phyloP scores from a whole-genome alignment of 2,888 invertebrate species.

The Clanis bilineata region DNA sequence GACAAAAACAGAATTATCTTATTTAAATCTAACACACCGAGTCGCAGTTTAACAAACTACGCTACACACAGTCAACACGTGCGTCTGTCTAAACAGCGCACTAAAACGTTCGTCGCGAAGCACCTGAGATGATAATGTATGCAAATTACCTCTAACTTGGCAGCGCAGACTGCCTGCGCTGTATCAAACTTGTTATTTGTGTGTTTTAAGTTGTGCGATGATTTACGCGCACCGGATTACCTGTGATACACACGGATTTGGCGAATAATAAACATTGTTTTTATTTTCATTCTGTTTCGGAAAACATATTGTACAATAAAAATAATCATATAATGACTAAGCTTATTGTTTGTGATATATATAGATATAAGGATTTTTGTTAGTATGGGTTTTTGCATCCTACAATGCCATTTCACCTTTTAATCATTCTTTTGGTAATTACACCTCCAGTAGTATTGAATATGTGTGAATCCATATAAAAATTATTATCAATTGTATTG shows the following conservation, averaged over 20 bases:
- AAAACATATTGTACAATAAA: too few relatives aligned
- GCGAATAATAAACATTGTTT: slow-evolving; percentile 10
- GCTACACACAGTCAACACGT: slow-evolving; percentile 5
- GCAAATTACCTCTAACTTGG: slow-evolving; percentile 75
- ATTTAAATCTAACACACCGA: neutral
- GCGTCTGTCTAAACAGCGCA: slow-evolving; percentile 13
- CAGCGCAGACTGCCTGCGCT: slow-evolving; percentile 57
- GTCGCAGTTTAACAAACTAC: neutral
- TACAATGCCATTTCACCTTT: too few relatives aligned
- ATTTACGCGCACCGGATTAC: slow-evolving; percentile 62
- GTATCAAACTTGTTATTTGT: slow-evolving; percentile 82
- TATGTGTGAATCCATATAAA: too few relatives aligned
- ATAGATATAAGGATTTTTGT: too few relatives aligned
- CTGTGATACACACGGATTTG: slow-evolving; percentile 33
- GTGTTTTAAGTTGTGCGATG: slow-evolving; percentile 71
- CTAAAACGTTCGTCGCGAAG: slow-evolving; percentile 20
- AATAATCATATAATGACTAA: too few relatives aligned
- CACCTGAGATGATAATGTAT: slow-evolving; percentile 81
- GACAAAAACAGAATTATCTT: neutral
- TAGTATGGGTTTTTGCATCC: too few relatives aligned
- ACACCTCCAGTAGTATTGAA: too few relatives aligned
- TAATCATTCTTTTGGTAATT: too few relatives aligned
- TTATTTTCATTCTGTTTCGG: too few relatives aligned
- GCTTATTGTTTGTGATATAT: too few relatives aligned
- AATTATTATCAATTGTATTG: too few relatives aligned